Percentiles rank a stretch among this genome's conserved stretches.
These are phyloP conservation scores for Drosophila saltans DNA, from an alignment of 1,140 invertebrate species.

Conservation along the genomic window DNA sequence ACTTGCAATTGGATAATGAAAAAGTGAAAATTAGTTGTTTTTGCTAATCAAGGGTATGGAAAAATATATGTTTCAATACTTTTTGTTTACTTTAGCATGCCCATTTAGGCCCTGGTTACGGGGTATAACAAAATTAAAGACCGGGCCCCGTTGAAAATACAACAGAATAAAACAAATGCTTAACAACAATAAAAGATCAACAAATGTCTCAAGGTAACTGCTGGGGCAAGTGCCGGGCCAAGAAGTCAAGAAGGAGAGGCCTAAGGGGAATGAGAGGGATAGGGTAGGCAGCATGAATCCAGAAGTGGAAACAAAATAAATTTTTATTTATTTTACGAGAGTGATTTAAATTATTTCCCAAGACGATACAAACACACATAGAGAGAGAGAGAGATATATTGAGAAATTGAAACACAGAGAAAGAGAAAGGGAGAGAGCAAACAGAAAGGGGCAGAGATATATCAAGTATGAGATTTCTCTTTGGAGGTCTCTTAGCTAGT, in stretches of 20 bases:
- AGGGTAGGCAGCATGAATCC: not conserved
- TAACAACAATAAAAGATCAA: constrained; percentile 39
- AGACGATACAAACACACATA: constrained; percentile 43
- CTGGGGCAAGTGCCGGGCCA: constrained; percentile 15
- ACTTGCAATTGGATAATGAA: too few relatives aligned
- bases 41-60: too few relatives aligned
- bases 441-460: constrained; percentile 24
- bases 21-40: too few relatives aligned
- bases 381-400: not conserved
- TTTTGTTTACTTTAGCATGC: too few relatives aligned
- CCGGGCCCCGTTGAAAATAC: constrained; percentile 1
- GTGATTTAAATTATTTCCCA: constrained; percentile 72
- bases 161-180: constrained; percentile 15
- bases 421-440: not conserved
- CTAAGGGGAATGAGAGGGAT: not conserved
- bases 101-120: not conserved
- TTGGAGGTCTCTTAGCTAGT: constrained; percentile 20
- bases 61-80: too few relatives aligned
- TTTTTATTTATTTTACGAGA: constrained; percentile 77
- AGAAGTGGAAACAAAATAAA: constrained; percentile 25
- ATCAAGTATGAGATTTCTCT: constrained; percentile 20
- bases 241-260: not conserved
- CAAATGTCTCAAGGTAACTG: constrained; percentile 64
- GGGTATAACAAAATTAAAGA: constrained; percentile 6
- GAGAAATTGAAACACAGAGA: constrained; percentile 21